Percentiles rank a stretch among this genome's conserved stretches.
These are phyloP conservation scores for Pipistrellus pipistrellus DNA, from an alignment of 2,797 vertebrate species.

Conservation along the genomic window DNA sequence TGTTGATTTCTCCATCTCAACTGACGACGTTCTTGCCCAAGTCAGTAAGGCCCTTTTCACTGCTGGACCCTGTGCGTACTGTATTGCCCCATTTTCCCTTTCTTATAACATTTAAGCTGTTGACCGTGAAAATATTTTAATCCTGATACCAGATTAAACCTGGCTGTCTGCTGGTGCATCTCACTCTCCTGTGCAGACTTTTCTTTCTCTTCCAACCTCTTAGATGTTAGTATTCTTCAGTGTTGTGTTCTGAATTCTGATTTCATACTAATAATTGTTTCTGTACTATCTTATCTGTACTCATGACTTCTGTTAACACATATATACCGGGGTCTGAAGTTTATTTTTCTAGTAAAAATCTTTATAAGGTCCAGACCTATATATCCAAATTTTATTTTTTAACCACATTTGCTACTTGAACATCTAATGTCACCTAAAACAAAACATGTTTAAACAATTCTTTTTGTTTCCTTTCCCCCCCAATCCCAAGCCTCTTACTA, in stretches of 20 bases:
- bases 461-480: not conserved
- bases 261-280: constrained; percentile 61
- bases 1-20: not conserved
- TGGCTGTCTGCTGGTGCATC: not conserved
- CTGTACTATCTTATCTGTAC: constrained; percentile 35
- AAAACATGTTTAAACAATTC: constrained; percentile 44
- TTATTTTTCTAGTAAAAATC: constrained; percentile 20
- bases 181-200: constrained; percentile 23
- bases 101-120: constrained; percentile 20
- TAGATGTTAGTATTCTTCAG: constrained; percentile 46
- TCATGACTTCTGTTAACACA: not conserved
- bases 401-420: not conserved
- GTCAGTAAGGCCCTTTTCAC: not conserved
- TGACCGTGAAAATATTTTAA: constrained; percentile 51
- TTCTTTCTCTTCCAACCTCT: constrained; percentile 1
- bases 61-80: not conserved
- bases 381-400: not conserved
- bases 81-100: constrained; percentile 4
- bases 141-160: not conserved
- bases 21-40: not conserved
- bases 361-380: not conserved
- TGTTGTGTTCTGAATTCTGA: constrained; percentile 52
- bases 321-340: not conserved
- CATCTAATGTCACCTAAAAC: constrained; percentile 35
- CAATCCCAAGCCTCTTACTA: not conserved